Evolutionary conservation across 2,888 invertebrate species (phyloP).

Genomic region (Chirona hameri): DNA sequence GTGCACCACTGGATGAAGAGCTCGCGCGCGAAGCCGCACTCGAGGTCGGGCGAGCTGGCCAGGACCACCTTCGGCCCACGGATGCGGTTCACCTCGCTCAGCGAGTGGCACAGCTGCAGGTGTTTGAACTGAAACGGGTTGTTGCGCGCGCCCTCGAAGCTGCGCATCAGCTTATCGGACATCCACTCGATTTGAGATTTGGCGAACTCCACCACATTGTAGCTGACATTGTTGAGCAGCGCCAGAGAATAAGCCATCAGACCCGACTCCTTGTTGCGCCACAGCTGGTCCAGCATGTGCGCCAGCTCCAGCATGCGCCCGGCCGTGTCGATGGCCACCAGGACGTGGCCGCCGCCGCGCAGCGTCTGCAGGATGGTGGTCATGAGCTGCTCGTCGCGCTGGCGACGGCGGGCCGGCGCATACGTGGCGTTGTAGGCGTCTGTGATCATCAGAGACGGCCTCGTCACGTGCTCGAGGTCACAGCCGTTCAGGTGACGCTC

Average conservation of each 20-base stretch:
- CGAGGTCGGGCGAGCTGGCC: conserved; percentile 91
- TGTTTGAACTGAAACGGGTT: conserved; percentile 57
- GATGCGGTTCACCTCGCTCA: conserved; percentile 77
- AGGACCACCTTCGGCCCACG: conserved; percentile 90
- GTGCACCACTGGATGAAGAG: conserved; percentile 91
- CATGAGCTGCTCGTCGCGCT: conserved; percentile 75
- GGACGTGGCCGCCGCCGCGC: conserved; percentile 88
- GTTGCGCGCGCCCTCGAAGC: conserved; percentile 86
- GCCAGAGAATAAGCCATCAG: conserved; percentile 90
- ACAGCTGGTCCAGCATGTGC: conserved; percentile 91
- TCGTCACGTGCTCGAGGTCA: conserved; percentile 79
- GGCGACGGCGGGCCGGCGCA: conserved; percentile 80
- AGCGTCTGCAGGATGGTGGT: conserved; percentile 91
- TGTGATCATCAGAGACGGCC: conserved; percentile 90
- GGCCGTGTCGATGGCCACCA: conserved; percentile 94
- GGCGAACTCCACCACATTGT: conserved; percentile 97
- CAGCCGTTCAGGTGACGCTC: conserved; percentile 96
- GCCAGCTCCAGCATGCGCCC: conserved; percentile 93
- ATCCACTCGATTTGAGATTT: conserved; percentile 97
- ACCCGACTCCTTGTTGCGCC: conserved; percentile 94
- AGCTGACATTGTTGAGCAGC: conserved; percentile 91
- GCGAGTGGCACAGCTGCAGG: conserved; percentile 87
- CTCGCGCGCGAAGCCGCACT: conserved; percentile 91
- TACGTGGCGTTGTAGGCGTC: conserved; percentile 95
- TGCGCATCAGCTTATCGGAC: conserved; percentile 95